Conservation (phyloP, 1,140 invertebrate genomes). For the Argopecten irradians region DNA sequence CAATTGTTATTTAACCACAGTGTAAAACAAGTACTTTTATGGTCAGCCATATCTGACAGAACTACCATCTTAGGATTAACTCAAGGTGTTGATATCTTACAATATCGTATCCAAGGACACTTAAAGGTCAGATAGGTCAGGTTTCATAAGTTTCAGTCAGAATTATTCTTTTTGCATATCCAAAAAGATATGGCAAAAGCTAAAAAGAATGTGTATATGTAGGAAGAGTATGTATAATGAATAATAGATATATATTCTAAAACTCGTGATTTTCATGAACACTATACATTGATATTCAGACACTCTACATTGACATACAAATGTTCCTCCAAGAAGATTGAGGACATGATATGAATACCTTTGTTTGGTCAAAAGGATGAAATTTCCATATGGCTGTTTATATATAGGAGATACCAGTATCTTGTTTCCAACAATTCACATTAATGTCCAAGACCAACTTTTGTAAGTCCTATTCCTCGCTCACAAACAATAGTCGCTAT, state of each 20-base stretch:
- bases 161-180: not conserved
- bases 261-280: not conserved
- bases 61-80: too few relatives aligned
- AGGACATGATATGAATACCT: not conserved
- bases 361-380: not conserved
- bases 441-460: not conserved
- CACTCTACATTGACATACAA: not conserved
- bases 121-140: too few relatives aligned
- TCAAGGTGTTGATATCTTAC: too few relatives aligned
- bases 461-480: not conserved
- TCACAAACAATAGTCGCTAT: not conserved
- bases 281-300: not conserved
- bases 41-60: too few relatives aligned
- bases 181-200: not conserved
- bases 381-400: constrained; percentile 8
- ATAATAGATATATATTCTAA: too few relatives aligned
- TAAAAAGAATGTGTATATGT: not conserved
- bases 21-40: too few relatives aligned
- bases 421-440: not conserved
- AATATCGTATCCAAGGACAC: too few relatives aligned
- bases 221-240: not conserved
- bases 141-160: too few relatives aligned
- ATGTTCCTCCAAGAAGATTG: not conserved
- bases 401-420: not conserved
- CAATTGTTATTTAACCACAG: too few relatives aligned